Base-by-base conservation (phyloP, 64 coral and sea anemone species). In the Exaiptasia diaphana region DNA sequence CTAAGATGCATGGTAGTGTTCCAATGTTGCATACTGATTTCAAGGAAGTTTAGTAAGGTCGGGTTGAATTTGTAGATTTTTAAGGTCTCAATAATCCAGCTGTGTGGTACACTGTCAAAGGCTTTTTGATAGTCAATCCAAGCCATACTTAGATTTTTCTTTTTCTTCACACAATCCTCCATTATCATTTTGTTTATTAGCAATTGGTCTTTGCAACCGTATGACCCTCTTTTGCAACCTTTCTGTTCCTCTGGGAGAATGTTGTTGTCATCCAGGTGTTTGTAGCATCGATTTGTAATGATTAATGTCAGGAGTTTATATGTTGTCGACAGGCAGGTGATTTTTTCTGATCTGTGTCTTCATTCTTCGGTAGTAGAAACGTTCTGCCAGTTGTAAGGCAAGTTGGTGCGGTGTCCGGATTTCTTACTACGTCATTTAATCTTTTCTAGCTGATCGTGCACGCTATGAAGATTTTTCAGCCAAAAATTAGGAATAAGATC, bases 51-150 rank as follows among this genome's bases (percentile, higher is more conserved):
- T 36, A 41, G 8, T 39, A 38, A 11, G 35, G 50, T 78, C 15
- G 7, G 22, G 38, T 22, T 23, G 18, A 78, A 39, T 17, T 41
- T 61, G 40, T 48, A 17, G 27, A 75, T 75, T 23, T 75, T 50
- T 8, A 75, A 32, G 10, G 46, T 75, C 33, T 38, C 17, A 20
- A 49, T 70, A n/a, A 75, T 53, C 41, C 44, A 75, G 18, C 27
- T 36, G 72, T 75, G 72, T 29, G 72, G 72, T 0, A 75, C 72
- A 25, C 22, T 75, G 36, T 75, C 46, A 31, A 50, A 75, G 11
- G 72, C 41, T 53, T 75, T 75, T 53, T 53, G 63, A 22, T 50
- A 75, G 28, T 75, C 14, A 75, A 50, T 78, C 54, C 75, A 78
- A 38, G 21, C 75, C 50, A 52, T 55, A 4, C 33, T 37, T 11